Percentiles rank a stretch among this genome's conserved stretches.
Conservation (phyloP, 2,888 invertebrate species). For the Venusia cambrica region DNA sequence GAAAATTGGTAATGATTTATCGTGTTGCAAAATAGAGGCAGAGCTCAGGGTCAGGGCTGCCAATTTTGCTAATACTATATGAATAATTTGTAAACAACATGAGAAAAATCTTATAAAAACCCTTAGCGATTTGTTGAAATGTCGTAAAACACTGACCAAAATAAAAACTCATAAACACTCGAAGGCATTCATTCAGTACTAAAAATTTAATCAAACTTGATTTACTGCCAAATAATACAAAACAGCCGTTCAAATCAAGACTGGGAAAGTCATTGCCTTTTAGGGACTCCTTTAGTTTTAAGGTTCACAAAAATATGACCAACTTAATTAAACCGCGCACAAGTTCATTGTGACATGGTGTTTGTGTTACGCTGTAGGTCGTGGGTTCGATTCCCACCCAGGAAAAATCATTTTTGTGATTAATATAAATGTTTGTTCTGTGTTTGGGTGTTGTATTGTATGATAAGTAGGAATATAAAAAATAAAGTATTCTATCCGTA, state of each 20-base stretch:
- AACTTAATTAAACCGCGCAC: no score
- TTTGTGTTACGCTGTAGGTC: no score
- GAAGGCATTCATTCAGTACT: slow-evolving; percentile 20
- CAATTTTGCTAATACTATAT: no score
- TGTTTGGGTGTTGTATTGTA: no score
- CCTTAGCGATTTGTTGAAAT: slow-evolving; percentile 3
- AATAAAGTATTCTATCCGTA: no score
- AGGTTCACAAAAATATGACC: slow-evolving; percentile 10
- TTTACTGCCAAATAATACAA: slow-evolving; percentile 39
- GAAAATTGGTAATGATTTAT: slow-evolving; percentile 17
- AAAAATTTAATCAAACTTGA: slow-evolving; percentile 41
- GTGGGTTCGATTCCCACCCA: no score
- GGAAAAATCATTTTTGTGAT: no score
- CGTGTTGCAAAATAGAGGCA: slow-evolving; percentile 18
- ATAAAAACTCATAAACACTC: slow-evolving; percentile 6
- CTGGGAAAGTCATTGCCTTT: slow-evolving; percentile 27
- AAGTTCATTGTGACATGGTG: no score
- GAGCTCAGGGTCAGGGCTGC: slow-evolving; percentile 21
- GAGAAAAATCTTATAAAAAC: no score
- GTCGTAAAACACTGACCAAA: slow-evolving; percentile 1
- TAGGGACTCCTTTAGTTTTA: slow-evolving; percentile 40
- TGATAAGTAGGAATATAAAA: no score
- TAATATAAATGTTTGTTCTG: no score
- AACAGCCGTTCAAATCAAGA: slow-evolving; percentile 22
- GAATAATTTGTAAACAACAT: no score